Percentiles rank a stretch among this genome's conserved stretches.
phyloP scores from a whole-genome alignment of 2,113 vertebrate genomes.

The Illadopsis cleaveri region DNA sequence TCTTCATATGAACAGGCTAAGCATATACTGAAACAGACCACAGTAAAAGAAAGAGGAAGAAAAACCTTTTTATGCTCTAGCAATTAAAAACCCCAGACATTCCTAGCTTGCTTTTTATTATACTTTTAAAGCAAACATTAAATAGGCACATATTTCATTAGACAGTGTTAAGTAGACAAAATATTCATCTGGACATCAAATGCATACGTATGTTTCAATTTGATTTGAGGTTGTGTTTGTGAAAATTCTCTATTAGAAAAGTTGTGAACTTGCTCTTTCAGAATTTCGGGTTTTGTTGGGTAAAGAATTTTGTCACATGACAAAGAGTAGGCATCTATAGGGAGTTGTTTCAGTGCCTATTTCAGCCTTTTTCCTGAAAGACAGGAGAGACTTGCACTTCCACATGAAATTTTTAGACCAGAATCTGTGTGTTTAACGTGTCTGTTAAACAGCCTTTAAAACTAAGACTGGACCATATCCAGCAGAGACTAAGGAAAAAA shows the following conservation, averaged over 20 bases:
- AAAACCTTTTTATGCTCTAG: neutral
- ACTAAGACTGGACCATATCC: neutral
- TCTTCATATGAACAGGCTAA: neutral
- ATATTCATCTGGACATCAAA: neutral
- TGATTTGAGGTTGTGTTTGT: neutral
- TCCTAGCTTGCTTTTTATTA: neutral
- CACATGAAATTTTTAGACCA: neutral
- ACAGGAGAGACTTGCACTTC: neutral
- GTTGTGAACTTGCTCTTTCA: fast-evolving
- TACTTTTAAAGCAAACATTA: neutral
- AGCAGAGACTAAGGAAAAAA: neutral
- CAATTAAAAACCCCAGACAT: neutral
- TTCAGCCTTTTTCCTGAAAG: neutral
- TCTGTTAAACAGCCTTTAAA: neutral
- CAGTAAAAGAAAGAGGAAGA: neutral
- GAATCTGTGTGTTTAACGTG: neutral
- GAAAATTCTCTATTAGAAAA: neutral
- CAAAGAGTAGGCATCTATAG: neutral
- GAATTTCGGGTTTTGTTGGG: neutral
- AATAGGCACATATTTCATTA: neutral
- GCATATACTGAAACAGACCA: neutral
- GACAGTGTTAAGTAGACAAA: neutral
- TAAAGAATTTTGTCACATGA: neutral
- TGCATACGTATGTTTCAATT: neutral
- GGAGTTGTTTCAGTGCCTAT: neutral